These are phyloP conservation scores for Perizoma flavofasciatum DNA, from an alignment of 2,888 invertebrate species.

Conservation along the genomic window DNA sequence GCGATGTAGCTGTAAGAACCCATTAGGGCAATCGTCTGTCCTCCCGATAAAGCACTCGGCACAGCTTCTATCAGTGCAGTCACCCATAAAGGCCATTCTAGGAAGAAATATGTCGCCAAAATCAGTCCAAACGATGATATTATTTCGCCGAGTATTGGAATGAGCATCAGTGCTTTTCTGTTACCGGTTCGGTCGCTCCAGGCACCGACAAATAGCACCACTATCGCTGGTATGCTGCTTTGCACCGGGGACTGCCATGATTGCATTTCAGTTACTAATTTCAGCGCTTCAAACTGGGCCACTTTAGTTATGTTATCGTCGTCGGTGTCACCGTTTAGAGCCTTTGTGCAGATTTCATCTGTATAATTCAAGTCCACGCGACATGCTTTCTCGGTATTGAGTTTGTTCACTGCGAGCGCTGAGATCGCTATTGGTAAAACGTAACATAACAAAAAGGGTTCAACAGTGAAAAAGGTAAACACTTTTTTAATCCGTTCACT, in stretches of 20 bases:
- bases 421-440: conserved; percentile 86
- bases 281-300: conserved; percentile 68
- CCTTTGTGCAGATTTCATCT: conserved; percentile 74
- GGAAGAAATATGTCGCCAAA: conserved; percentile 79
- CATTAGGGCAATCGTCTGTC: conserved; percentile 81
- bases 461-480: conserved; percentile 82
- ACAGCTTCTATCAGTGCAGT: conserved; percentile 81
- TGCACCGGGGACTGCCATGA: conserved; percentile 82
- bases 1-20: conserved; percentile 85
- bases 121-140: conserved; percentile 78
- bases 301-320: conserved; percentile 57
- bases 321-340: conserved; percentile 56
- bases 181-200: conserved; percentile 85
- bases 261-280: conserved; percentile 77
- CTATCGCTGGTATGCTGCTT: conserved; percentile 81
- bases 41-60: conserved; percentile 83
- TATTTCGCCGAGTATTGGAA: conserved; percentile 82
- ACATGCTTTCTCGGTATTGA: conserved; percentile 84
- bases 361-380: conserved; percentile 76
- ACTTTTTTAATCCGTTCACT: conserved; percentile 42
- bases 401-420: conserved; percentile 77
- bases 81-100: conserved; percentile 81
- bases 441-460: conserved; percentile 86
- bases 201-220: conserved; percentile 84
- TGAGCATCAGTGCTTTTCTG: conserved; percentile 82